Conservation (phyloP, 1,140 invertebrate species). For the Acromyrmex charruanus region DNA sequence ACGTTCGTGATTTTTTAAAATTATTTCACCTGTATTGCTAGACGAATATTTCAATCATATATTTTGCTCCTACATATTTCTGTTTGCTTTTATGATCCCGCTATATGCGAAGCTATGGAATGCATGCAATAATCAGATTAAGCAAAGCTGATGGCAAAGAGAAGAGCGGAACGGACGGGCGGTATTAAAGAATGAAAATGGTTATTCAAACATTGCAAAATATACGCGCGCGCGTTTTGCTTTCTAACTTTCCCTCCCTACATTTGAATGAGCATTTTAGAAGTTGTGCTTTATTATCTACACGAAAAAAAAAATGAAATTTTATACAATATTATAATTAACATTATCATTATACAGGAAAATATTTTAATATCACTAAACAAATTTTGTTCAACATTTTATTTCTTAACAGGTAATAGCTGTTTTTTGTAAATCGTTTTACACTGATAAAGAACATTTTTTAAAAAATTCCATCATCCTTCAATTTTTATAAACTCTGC, state of each 20-base stretch:
- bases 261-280: neutral
- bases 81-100: constrained; percentile 21
- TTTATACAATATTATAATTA: neutral
- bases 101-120: neutral
- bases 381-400: too few species aligned
- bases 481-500: too few species aligned
- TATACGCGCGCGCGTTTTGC: neutral
- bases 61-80: constrained; percentile 8
- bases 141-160: neutral
- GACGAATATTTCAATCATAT: constrained; percentile 18
- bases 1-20: neutral
- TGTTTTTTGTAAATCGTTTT: too few species aligned
- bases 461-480: too few species aligned
- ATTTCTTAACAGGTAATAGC: too few species aligned
- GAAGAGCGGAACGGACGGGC: neutral
- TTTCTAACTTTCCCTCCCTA: neutral
- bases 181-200: constrained; percentile 51
- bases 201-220: constrained; percentile 22
- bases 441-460: too few species aligned
- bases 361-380: neutral
- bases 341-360: neutral
- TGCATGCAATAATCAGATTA: constrained; percentile 51
- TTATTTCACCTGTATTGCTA: neutral
- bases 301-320: neutral
- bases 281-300: neutral